These are phyloP conservation scores for Coturnix japonica DNA, from an alignment of 2,113 vertebrate species.

Conservation along the genomic window DNA sequence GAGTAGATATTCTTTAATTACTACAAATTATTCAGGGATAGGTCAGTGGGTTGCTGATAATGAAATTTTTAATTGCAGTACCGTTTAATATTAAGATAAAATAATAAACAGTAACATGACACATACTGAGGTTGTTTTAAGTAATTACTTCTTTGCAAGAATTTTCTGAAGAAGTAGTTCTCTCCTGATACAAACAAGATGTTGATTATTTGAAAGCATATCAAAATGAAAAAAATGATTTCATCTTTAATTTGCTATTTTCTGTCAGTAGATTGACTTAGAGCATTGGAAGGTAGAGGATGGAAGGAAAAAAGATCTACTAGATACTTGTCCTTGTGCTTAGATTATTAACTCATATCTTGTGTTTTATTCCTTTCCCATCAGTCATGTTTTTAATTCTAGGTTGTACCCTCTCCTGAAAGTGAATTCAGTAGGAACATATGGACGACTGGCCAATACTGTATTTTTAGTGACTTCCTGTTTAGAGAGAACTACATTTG, in stretches of 20 bases:
- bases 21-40: background rate
- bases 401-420: background rate
- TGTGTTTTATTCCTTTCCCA: background rate
- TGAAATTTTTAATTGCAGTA: slow-evolving; percentile 13
- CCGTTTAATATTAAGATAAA: background rate
- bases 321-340: background rate
- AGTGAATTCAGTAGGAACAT: background rate
- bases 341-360: accelerated
- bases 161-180: background rate
- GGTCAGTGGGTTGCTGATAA: slow-evolving; percentile 1
- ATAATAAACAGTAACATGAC: background rate
- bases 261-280: background rate
- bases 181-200: background rate
- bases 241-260: background rate
- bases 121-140: background rate
- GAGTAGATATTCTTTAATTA: background rate
- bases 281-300: background rate
- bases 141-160: background rate
- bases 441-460: background rate
- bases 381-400: background rate
- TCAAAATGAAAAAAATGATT: background rate
- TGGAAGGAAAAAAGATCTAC: too few species aligned
- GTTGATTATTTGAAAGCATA: background rate
- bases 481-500: background rate
- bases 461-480: background rate